These are phyloP conservation scores for Amphipyra berbera DNA, from an alignment of 2,888 invertebrate species.

Conservation along the genomic window DNA sequence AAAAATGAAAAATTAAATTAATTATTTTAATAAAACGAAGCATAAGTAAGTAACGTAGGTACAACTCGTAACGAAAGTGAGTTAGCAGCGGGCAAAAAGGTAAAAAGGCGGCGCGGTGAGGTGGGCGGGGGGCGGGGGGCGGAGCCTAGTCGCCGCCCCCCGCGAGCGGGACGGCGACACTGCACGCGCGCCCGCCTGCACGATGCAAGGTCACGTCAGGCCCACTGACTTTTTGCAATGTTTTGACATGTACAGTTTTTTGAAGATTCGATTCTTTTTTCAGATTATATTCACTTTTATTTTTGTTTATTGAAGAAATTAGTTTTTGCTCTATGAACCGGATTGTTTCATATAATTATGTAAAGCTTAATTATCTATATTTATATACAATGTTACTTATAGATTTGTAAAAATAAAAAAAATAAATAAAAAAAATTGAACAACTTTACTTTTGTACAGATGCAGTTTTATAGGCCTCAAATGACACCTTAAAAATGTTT, in stretches of 20 bases:
- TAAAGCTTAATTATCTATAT: too few relatives aligned
- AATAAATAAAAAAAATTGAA: too few relatives aligned
- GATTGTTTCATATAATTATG: too few relatives aligned
- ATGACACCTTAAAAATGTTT: too few relatives aligned
- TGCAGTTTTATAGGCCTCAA: too few relatives aligned
- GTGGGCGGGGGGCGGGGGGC: slow-evolving; percentile 85
- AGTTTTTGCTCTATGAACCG: neutral
- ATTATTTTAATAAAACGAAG: slow-evolving; percentile 42
- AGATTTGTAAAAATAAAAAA: too few relatives aligned
- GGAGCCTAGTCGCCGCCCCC: slow-evolving; percentile 77
- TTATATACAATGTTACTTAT: too few relatives aligned
- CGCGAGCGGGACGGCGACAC: slow-evolving; percentile 76
- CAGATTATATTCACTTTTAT: neutral
- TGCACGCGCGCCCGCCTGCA: slow-evolving; percentile 62
- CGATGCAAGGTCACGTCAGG: slow-evolving; percentile 80
- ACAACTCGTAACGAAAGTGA: slow-evolving; percentile 74
- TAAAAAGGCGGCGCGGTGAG: slow-evolving; percentile 79
- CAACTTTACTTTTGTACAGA: too few relatives aligned
- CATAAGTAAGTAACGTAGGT: slow-evolving; percentile 57
- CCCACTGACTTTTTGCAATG: slow-evolving; percentile 67
- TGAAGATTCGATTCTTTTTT: slow-evolving; percentile 22
- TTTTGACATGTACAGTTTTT: slow-evolving; percentile 66
- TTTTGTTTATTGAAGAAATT: neutral
- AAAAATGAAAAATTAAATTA: slow-evolving; percentile 32
- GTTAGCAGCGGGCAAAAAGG: slow-evolving; percentile 79